These are phyloP conservation scores for Tachuris rubrigastra DNA, from an alignment of 2,113 vertebrate species.

Conservation along the genomic window DNA sequence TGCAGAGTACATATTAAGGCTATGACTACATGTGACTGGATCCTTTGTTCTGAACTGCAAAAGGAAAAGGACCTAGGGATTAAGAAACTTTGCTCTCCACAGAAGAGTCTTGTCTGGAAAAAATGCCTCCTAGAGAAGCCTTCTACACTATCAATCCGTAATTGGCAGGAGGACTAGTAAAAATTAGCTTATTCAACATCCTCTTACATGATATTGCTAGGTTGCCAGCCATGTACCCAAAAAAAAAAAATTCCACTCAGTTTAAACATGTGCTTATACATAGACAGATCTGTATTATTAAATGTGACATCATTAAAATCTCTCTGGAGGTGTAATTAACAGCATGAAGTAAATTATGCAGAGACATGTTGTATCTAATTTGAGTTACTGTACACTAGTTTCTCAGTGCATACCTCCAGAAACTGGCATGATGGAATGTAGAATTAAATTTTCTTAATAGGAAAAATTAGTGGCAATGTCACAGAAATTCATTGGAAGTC, in stretches of 20 bases:
- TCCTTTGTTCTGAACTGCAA: background rate
- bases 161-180: background rate
- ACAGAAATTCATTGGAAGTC: background rate
- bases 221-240: background rate
- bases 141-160: background rate
- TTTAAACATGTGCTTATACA: background rate
- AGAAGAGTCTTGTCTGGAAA: background rate
- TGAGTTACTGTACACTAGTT: slow-evolving; percentile 21
- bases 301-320: slow-evolving; percentile 46
- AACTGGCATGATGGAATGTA: background rate
- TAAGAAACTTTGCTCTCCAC: background rate
- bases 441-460: slow-evolving; percentile 33
- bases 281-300: slow-evolving; percentile 34
- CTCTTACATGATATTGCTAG: background rate
- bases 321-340: slow-evolving; percentile 59
- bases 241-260: background rate
- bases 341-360: slow-evolving; percentile 62
- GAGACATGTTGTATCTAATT: slow-evolving; percentile 25
- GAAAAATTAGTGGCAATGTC: background rate
- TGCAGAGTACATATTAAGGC: background rate
- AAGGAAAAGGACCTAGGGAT: background rate
- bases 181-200: background rate
- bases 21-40: background rate
- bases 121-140: background rate
- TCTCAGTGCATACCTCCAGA: background rate